Evolutionary conservation across 2,888 invertebrate genomes (phyloP), one percentile per base, ranked within the genome.

Genomic region (Cantharis rufa): DNA sequence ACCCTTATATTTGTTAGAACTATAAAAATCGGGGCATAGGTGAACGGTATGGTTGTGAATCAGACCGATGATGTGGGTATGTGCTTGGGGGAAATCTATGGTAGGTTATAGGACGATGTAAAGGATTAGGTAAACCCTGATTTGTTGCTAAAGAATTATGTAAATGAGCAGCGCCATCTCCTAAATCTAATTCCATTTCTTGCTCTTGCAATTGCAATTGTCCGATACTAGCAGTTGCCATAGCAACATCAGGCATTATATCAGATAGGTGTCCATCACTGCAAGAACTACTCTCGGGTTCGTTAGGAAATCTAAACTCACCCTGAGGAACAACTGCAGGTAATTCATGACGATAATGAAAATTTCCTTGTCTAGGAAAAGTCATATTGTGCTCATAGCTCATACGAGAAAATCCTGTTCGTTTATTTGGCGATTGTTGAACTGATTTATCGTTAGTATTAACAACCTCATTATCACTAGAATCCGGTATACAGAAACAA

Each of bases 191-290:
- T 86, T 96, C 95, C 85, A 96, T 89, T 82, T 92, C 92, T 82
- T 89, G 90, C 80, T 90, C 90, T 78, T 89, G 89, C 80, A 93
- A 89, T 88, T 93, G 93, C 85, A 93, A 90, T 87, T 91, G 94
- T 7, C 90, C 93, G 85, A 91, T 91, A 80, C 91, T 94, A 80
- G 92, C 94, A 75, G 93, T 96, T 84, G 96, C 96, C 96, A 96
- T 96, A 15, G 96, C 96, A 83, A 97, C 96, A 89, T 97, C 97
- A 0, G 97, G 97, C 93, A 97, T 96, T 84, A 94, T 93, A 79
- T 95, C 95, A 18, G 94, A 92, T 79, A 94, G 89, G 83, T 93
- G 93, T 83, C 95, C 92, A 86, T 93, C 90, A 88, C 91, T 91
- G 83, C 92, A 91, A 62, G 91, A 91, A 85, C 90, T 90, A 81